These are phyloP conservation scores for Asobara japonica DNA, from an alignment of 1,140 invertebrate genomes.

Conservation along the genomic window DNA sequence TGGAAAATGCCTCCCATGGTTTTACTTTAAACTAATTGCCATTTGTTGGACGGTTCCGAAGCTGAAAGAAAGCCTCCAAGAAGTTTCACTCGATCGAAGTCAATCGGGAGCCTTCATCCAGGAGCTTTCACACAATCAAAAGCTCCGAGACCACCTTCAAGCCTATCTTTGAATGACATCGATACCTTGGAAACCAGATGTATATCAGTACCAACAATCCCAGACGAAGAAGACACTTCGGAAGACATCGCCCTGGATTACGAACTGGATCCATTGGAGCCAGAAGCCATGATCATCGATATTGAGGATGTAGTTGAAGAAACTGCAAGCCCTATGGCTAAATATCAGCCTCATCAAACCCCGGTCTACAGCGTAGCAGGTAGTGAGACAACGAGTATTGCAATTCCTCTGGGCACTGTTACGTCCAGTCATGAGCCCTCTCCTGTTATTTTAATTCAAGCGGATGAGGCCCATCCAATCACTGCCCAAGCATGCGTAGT, in stretches of 20 bases:
- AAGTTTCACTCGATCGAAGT: constrained; percentile 73
- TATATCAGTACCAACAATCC: constrained; percentile 33
- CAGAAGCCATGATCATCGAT: constrained; percentile 63
- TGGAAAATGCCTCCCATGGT: too few species aligned
- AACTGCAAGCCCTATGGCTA: constrained; percentile 70
- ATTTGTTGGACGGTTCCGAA: too few species aligned
- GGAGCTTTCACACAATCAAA: constrained; percentile 45
- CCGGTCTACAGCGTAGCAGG: constrained; percentile 73
- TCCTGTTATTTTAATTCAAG: constrained; percentile 47
- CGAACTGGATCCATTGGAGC: constrained; percentile 50
- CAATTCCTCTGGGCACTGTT: constrained; percentile 53
- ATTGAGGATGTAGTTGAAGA: constrained; percentile 67
- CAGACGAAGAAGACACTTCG: constrained; percentile 39
- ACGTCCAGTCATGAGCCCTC: constrained; percentile 53
- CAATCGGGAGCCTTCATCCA: constrained; percentile 72
- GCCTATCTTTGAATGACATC: constrained; percentile 76
- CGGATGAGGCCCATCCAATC: constrained; percentile 38
- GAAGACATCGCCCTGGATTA: constrained; percentile 56
- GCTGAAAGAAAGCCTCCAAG: constrained; percentile 18
- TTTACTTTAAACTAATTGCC: too few species aligned
- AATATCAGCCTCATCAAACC: constrained; percentile 73
- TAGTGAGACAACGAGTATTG: constrained; percentile 60
- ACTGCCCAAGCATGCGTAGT: constrained; percentile 8
- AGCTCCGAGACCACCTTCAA: constrained; percentile 72
- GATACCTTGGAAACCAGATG: constrained; percentile 69